A percentile compares a stretch with the other conserved stretches of the same genome.
Conservation (phyloP, 2,888 invertebrate genomes). For the Lasius platythorax region DNA sequence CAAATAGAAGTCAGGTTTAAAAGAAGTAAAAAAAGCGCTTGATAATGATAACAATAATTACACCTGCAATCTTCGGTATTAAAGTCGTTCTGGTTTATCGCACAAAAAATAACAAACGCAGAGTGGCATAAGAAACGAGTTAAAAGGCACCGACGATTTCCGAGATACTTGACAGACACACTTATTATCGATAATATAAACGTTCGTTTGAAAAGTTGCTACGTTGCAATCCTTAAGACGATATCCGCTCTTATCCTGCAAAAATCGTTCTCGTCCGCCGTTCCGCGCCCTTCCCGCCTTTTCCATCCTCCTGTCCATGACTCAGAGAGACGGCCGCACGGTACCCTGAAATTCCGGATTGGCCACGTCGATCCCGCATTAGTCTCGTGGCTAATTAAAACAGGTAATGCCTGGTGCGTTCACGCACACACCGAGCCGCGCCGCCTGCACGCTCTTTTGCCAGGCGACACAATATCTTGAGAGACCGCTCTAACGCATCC, state of each 20-base stretch:
- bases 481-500: slow-evolving; percentile 26
- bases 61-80: not conserved
- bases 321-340: slow-evolving; percentile 52
- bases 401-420: slow-evolving; percentile 72
- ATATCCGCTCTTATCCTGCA: slow-evolving; percentile 45
- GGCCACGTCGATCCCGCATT: slow-evolving; percentile 79
- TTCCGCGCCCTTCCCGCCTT: slow-evolving; percentile 36
- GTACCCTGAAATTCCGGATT: slow-evolving; percentile 71
- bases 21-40: not conserved
- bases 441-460: slow-evolving; percentile 28
- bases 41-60: slow-evolving; percentile 24
- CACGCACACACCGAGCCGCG: slow-evolving; percentile 57
- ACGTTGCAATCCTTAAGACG: slow-evolving; percentile 42
- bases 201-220: slow-evolving; percentile 45
- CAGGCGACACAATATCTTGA: slow-evolving; percentile 43
- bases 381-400: slow-evolving; percentile 80
- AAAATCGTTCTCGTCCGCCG: slow-evolving; percentile 56
- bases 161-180: slow-evolving; percentile 21
- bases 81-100: not conserved
- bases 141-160: slow-evolving; percentile 40
- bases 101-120: slow-evolving; percentile 29
- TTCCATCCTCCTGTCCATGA: slow-evolving; percentile 5
- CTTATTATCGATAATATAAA: slow-evolving; percentile 51
- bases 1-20: not conserved
- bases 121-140: not conserved